Percentiles rank a stretch among this genome's conserved stretches.
Conservation (phyloP, 2,113 vertebrate genomes). For the Nothocercus nigrocapillus region DNA sequence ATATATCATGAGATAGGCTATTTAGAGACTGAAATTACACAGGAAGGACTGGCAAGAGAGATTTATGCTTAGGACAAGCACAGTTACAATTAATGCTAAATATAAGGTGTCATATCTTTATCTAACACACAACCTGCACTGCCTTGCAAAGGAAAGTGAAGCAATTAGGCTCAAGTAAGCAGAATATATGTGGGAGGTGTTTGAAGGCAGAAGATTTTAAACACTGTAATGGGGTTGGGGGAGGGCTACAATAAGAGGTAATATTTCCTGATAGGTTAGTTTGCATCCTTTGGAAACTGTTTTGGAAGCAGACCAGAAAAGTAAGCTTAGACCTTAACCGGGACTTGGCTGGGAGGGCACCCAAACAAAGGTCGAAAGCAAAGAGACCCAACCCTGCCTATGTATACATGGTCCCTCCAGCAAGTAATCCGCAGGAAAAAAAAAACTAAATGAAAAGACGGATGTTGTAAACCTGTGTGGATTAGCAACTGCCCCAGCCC, state of each 20-base stretch:
- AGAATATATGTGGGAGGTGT: constrained; percentile 49
- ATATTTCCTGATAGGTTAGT: constrained; percentile 49
- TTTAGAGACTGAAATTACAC: constrained; percentile 72
- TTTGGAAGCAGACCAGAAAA: constrained; percentile 18
- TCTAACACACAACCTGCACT: constrained; percentile 31
- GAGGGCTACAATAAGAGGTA: constrained; percentile 37
- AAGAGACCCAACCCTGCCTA: background rate
- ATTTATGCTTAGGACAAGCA: constrained; percentile 6
- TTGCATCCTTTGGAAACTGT: constrained; percentile 50
- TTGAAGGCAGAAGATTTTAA: constrained; percentile 34
- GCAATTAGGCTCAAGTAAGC: constrained; percentile 54
- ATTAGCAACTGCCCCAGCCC: background rate
- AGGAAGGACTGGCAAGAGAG: constrained; percentile 47
- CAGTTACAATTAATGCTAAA: constrained; percentile 73
- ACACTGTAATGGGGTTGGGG: constrained; percentile 20
- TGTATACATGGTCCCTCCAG: background rate
- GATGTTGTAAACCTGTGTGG: background rate
- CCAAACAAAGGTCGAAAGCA: background rate
- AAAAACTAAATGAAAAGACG: background rate
- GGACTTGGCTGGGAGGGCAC: background rate
- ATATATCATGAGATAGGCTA: constrained; percentile 54
- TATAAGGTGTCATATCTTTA: constrained; percentile 70
- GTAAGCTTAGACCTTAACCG: constrained; percentile 9
- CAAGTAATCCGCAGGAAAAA: background rate
- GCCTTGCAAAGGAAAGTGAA: constrained; percentile 41